Percentiles rank a stretch among this genome's conserved stretches.
Evolutionary conservation across 2,797 vertebrate genomes (phyloP).

Genomic region (Tokudaia tokunoshimensis): DNA sequence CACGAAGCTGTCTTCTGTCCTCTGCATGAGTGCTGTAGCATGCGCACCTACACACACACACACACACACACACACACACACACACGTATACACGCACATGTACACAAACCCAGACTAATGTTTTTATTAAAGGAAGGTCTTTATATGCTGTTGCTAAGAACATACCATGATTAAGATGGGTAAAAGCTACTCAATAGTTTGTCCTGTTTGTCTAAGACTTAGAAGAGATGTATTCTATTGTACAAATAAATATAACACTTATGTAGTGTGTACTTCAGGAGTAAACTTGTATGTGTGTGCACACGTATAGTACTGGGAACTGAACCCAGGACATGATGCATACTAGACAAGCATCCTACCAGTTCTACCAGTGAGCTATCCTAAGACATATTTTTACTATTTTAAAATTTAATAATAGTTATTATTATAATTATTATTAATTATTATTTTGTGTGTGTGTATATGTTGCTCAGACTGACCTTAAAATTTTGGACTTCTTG

Average conservation of each 20-base stretch:
- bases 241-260: slow-evolving; percentile 25
- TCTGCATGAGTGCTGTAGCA: neutral
- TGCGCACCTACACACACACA: neutral
- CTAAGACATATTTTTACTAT: neutral
- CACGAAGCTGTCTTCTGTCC: neutral
- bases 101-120: neutral
- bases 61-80: neutral
- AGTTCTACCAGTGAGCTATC: neutral
- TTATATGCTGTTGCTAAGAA: neutral
- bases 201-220: neutral
- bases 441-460: neutral
- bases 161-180: neutral
- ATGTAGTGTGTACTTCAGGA: slow-evolving; percentile 7
- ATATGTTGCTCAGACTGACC: neutral
- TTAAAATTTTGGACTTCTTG: neutral
- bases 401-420: neutral
- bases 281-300: neutral
- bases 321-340: neutral
- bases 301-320: neutral
- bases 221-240: neutral
- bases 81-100: neutral
- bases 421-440: neutral
- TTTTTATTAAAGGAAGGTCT: neutral
- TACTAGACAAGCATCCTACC: neutral
- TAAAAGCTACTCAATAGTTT: neutral